A percentile compares a stretch with the other conserved stretches of the same genome.
phyloP scores from a whole-genome alignment of 2,113 vertebrate species.

The Ivindomyrus marchei region DNA sequence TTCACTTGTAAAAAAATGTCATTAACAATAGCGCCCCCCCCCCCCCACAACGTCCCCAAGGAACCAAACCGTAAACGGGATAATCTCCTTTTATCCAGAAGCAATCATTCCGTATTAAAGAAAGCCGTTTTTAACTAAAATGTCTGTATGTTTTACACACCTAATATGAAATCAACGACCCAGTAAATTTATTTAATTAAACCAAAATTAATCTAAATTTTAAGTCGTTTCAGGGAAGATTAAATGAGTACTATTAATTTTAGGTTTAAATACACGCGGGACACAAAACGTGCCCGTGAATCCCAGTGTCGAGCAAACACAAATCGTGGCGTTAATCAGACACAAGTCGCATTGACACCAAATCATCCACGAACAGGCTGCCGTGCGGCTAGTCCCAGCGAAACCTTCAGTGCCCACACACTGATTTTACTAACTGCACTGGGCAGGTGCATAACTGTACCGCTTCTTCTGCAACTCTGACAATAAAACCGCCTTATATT shows the following conservation, averaged over 20 bases:
- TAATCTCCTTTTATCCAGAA: not conserved
- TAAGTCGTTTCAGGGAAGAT: not conserved
- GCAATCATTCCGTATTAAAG: not conserved
- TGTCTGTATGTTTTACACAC: not conserved
- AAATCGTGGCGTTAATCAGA: not conserved
- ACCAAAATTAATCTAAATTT: not conserved
- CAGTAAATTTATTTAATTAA: not conserved
- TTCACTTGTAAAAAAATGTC: slow-evolving; percentile 15
- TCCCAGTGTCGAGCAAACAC: not conserved
- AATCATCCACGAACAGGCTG: not conserved
- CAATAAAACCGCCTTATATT: not conserved
- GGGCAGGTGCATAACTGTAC: not conserved
- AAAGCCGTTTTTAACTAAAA: not conserved
- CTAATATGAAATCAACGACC: not conserved
- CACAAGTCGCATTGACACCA: not conserved
- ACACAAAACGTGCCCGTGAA: not conserved
- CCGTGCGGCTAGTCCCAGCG: not conserved
- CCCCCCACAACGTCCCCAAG: slow-evolving; percentile 10
- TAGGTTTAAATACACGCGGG: not conserved
- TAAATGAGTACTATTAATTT: not conserved
- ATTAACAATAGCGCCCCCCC: slow-evolving; percentile 18
- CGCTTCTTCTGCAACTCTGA: not conserved
- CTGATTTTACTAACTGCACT: not conserved
- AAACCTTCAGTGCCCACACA: not conserved
- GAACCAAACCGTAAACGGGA: not conserved